These are phyloP conservation scores for Manis javanica DNA, from an alignment of 2,797 vertebrate genomes.

Conservation along the genomic window DNA sequence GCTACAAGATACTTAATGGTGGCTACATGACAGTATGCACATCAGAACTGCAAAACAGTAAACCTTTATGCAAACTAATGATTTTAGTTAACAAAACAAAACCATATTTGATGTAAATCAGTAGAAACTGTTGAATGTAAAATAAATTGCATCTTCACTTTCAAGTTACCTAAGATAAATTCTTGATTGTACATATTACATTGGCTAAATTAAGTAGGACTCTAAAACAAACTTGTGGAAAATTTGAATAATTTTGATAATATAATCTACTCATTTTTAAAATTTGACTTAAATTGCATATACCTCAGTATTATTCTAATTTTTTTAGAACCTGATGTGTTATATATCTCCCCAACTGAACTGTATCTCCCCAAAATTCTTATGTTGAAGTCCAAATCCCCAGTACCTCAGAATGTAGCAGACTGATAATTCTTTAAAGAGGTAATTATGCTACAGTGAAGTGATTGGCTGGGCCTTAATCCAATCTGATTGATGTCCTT, in stretches of 20 bases:
- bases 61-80: not conserved
- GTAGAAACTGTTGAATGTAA: not conserved
- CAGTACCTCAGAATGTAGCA: not conserved
- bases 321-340: not conserved
- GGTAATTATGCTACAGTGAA: not conserved
- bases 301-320: no score
- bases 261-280: not conserved
- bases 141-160: not conserved
- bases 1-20: not conserved
- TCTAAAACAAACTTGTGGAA: not conserved
- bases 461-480: not conserved
- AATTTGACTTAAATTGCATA: not conserved
- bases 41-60: not conserved
- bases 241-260: not conserved
- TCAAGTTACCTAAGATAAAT: not conserved
- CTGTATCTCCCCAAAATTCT: not conserved
- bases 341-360: not conserved
- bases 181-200: not conserved
- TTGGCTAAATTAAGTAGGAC: not conserved
- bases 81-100: not conserved
- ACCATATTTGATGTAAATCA: not conserved
- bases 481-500: not conserved
- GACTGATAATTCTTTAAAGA: not conserved
- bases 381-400: not conserved
- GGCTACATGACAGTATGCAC: not conserved